Evolutionary conservation across 2,888 invertebrate genomes (phyloP).

Genomic region (Cerastoderma edule): DNA sequence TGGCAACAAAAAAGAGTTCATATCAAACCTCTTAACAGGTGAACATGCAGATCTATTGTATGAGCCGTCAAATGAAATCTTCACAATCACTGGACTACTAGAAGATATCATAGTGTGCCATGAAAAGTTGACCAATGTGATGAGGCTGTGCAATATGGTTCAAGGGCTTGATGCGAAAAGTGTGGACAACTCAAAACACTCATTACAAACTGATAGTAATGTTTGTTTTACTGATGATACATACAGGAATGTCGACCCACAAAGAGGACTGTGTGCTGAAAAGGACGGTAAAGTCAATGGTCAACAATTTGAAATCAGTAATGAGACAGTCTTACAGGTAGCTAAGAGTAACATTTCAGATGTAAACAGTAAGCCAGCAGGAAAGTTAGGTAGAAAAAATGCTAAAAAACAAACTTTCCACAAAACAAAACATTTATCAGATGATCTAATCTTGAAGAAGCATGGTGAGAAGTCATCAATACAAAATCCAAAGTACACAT

Average conservation of each 20-base stretch:
- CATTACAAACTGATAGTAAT: not conserved
- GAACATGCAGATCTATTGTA: conserved; percentile 13
- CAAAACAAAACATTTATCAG: too few species aligned
- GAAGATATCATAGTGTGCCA: conserved; percentile 28
- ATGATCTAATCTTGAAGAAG: not conserved
- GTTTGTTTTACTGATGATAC: not conserved
- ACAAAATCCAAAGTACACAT: not conserved
- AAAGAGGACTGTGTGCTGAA: not conserved
- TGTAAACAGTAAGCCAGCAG: not conserved
- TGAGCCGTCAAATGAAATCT: conserved; percentile 17
- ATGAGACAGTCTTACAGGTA: not conserved
- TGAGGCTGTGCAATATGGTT: not conserved
- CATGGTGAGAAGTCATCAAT: not conserved
- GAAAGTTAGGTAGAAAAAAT: not conserved
- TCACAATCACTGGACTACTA: conserved; percentile 36
- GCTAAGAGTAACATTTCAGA: not conserved
- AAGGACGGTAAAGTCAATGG: not conserved
- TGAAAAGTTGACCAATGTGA: not conserved
- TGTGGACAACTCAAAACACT: not conserved
- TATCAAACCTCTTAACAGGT: conserved; percentile 43
- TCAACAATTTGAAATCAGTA: not conserved
- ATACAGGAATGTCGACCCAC: not conserved
- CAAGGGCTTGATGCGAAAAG: not conserved
- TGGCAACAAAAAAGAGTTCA: conserved; percentile 58
- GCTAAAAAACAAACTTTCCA: not conserved